phyloP scores from a whole-genome alignment of 2,888 invertebrate species.

The Rhagophthalmus giganteus region DNA sequence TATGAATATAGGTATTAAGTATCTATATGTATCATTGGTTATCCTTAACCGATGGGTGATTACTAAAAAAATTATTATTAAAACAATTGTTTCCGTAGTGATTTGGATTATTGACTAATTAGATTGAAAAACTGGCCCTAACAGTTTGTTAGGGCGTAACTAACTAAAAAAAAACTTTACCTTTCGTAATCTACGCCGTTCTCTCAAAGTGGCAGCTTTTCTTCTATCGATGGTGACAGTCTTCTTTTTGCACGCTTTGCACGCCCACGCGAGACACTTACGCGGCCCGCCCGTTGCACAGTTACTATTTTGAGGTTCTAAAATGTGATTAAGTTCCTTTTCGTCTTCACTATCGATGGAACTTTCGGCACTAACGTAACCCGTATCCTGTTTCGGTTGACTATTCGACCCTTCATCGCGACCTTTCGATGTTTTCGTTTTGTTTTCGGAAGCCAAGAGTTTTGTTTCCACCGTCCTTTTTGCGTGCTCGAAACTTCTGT shows the following conservation, averaged over 20 bases:
- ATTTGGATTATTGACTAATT: no score
- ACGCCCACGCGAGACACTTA: constrained; percentile 93
- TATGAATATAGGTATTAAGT: no score
- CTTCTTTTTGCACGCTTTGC: constrained; percentile 96
- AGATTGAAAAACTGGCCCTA: no score
- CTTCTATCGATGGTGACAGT: constrained; percentile 93
- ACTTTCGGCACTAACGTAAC: constrained; percentile 51
- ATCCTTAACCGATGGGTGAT: no score
- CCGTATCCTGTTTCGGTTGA: constrained; percentile 35
- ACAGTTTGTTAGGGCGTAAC: not conserved
- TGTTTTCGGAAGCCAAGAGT: no score
- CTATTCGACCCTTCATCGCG: constrained; percentile 7
- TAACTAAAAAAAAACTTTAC: constrained; percentile 55
- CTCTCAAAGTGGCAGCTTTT: constrained; percentile 95
- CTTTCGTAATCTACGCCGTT: constrained; percentile 89
- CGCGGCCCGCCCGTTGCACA: constrained; percentile 59
- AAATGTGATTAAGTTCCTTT: constrained; percentile 52
- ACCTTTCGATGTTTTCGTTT: constrained; percentile 3
- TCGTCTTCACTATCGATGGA: constrained; percentile 51
- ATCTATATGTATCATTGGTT: no score
- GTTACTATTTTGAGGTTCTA: constrained; percentile 53
- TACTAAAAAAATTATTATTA: no score
- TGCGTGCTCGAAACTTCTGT: constrained; percentile 4
- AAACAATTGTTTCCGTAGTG: no score
- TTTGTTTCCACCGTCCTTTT: constrained; percentile 2